Evolutionary conservation across 2,888 invertebrate genomes (phyloP).

Genomic region (Thymelicus lineola): DNA sequence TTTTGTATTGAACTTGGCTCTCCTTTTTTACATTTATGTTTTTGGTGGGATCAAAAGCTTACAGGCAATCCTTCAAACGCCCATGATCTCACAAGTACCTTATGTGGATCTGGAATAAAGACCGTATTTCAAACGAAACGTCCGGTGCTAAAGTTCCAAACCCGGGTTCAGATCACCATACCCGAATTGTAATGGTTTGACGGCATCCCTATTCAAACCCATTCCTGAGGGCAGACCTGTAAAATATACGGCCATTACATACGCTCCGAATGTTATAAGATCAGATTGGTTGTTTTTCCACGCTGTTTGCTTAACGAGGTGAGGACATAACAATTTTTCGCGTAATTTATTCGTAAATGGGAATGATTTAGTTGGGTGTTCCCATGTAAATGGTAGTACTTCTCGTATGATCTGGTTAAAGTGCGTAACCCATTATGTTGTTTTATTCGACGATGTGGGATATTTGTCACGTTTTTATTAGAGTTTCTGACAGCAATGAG

Average conservation of each 20-base stretch:
- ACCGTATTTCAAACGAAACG: neutral
- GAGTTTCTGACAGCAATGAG: neutral
- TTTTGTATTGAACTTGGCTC: no score
- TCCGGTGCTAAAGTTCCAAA: neutral
- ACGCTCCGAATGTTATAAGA: slow-evolving; percentile 35
- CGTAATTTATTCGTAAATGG: slow-evolving; percentile 42
- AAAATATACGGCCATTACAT: slow-evolving; percentile 38
- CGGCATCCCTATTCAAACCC: slow-evolving; percentile 1
- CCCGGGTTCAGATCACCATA: neutral
- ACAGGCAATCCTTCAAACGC: neutral
- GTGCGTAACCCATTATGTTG: slow-evolving; percentile 6
- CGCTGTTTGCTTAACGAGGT: slow-evolving; percentile 47
- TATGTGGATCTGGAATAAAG: neutral
- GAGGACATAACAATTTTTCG: slow-evolving; percentile 45
- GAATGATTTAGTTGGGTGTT: slow-evolving; percentile 35
- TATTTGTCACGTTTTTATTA: slow-evolving; percentile 13
- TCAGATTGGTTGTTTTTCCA: slow-evolving; percentile 48
- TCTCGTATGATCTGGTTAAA: slow-evolving; percentile 14
- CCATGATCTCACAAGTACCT: neutral
- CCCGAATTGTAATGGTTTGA: neutral
- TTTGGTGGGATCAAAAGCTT: neutral
- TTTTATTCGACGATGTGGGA: slow-evolving; percentile 1
- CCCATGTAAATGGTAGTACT: slow-evolving; percentile 7
- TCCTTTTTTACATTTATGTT: no score
- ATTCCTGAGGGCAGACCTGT: slow-evolving; percentile 17